Evolutionary conservation across 2,888 invertebrate species (phyloP).

Genomic region (Abrostola tripartita): DNA sequence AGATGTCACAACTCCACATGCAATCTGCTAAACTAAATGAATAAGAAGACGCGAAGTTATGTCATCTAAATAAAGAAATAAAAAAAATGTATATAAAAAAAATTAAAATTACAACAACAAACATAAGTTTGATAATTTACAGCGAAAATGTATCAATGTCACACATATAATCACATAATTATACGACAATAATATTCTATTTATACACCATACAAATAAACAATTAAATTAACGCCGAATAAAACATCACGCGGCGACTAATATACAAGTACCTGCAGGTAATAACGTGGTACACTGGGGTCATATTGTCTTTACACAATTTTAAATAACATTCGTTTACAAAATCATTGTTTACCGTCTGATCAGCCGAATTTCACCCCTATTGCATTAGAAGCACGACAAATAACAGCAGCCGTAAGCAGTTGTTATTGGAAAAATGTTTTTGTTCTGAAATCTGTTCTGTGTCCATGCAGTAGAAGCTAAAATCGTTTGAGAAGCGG

Average conservation of each 20-base stretch:
- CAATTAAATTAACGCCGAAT: slow-evolving; percentile 33
- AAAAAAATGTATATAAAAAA: neutral
- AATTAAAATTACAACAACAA: slow-evolving; percentile 10
- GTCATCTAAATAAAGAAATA: neutral
- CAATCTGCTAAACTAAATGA: neutral
- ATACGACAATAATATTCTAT: slow-evolving; percentile 29
- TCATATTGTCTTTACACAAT: neutral
- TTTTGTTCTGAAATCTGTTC: too few species aligned
- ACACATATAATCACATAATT: slow-evolving; percentile 18
- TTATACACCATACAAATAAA: slow-evolving; percentile 54
- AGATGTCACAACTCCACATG: neutral
- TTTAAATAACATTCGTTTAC: too few species aligned
- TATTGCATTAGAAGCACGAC: too few species aligned
- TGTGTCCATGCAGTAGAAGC: too few species aligned
- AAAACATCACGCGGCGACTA: slow-evolving; percentile 30
- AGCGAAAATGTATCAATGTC: slow-evolving; percentile 35
- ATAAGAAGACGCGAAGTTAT: neutral
- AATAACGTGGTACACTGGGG: slow-evolving; percentile 18
- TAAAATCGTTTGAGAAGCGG: too few species aligned
- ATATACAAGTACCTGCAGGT: slow-evolving; percentile 44
- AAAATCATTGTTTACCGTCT: too few species aligned
- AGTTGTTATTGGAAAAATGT: too few species aligned
- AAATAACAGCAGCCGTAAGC: too few species aligned
- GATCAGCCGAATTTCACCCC: too few species aligned
- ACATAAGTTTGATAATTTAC: slow-evolving; percentile 11